phyloP scores from a whole-genome alignment of 2,888 invertebrate genomes.

The Spodoptera littoralis region DNA sequence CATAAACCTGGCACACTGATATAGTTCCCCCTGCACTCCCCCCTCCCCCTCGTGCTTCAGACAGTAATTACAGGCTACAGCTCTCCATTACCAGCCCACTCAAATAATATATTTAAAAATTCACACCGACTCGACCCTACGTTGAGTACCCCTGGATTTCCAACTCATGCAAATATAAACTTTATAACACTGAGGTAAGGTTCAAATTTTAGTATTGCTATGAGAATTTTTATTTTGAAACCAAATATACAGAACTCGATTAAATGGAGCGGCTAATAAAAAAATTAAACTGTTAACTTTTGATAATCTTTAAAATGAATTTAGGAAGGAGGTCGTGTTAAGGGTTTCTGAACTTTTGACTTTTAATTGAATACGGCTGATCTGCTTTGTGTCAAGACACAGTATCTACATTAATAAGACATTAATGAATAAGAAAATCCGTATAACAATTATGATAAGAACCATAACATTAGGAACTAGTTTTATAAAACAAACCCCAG shows the following conservation, averaged over 20 bases:
- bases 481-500: not conserved
- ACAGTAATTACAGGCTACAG: conserved; percentile 72
- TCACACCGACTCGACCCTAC: conserved; percentile 68
- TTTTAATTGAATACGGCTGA: too few species aligned
- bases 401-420: too few species aligned
- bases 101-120: conserved; percentile 86
- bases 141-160: conserved; percentile 66
- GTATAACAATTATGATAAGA: too few species aligned
- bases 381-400: too few species aligned
- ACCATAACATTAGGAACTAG: too few species aligned
- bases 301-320: conserved; percentile 19
- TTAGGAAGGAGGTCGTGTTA: conserved; percentile 11
- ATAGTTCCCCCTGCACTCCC: conserved; percentile 60
- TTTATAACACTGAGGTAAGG: conserved; percentile 44
- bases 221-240: conserved; percentile 50
- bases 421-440: too few species aligned
- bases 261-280: conserved; percentile 75
- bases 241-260: conserved; percentile 63
- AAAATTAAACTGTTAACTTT: conserved; percentile 53
- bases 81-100: conserved; percentile 75
- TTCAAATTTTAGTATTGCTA: conserved; percentile 33
- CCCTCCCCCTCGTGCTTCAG: conserved; percentile 33
- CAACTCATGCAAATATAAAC: conserved; percentile 48
- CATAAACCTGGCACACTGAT: conserved; percentile 66
- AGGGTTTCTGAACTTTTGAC: conserved; percentile 5